Evolutionary conservation across 1,140 invertebrate genomes (phyloP).

Genomic region (Drosophila ambigua): DNA sequence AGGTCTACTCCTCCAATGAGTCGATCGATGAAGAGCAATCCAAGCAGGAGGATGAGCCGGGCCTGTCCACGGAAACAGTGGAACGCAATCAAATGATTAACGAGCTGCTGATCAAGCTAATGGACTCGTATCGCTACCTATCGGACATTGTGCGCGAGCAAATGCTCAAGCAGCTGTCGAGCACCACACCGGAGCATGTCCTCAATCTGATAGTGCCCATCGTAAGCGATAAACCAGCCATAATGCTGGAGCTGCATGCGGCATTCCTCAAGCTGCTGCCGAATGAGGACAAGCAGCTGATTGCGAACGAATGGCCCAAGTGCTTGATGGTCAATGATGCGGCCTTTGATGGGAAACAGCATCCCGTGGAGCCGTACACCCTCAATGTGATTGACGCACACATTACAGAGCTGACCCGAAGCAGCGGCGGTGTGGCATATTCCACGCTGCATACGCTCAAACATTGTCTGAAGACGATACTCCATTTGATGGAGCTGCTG

Average conservation of each 20-base stretch:
- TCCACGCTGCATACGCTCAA: conserved; percentile 78
- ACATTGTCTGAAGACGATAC: conserved; percentile 74
- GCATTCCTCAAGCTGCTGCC: conserved; percentile 75
- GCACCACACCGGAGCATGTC: conserved; percentile 60
- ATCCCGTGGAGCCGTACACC: conserved; percentile 79
- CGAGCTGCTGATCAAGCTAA: conserved; percentile 65
- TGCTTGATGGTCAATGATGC: conserved; percentile 69
- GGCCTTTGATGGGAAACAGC: conserved; percentile 64
- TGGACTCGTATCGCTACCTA: conserved; percentile 66
- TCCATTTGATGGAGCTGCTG: conserved; percentile 72
- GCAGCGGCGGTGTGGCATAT: conserved; percentile 47
- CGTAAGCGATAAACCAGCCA: conserved; percentile 74
- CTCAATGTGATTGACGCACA: conserved; percentile 78
- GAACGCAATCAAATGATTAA: conserved; percentile 64
- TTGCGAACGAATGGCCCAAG: conserved; percentile 80
- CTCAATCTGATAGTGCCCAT: conserved; percentile 77
- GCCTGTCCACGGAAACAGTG: conserved; percentile 31
- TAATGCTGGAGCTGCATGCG: conserved; percentile 71
- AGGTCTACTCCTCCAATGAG: conserved; percentile 72
- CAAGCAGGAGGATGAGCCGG: conserved; percentile 42
- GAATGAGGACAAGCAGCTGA: conserved; percentile 79
- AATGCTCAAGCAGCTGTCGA: conserved; percentile 73
- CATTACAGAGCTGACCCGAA: conserved; percentile 63
- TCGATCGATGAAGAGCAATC: conserved; percentile 63
- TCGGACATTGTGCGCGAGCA: conserved; percentile 61